Evolutionary conservation across 1,140 invertebrate genomes (phyloP), one percentile per base, ranked within the genome.

Genomic region (Procambarus virginalis): DNA sequence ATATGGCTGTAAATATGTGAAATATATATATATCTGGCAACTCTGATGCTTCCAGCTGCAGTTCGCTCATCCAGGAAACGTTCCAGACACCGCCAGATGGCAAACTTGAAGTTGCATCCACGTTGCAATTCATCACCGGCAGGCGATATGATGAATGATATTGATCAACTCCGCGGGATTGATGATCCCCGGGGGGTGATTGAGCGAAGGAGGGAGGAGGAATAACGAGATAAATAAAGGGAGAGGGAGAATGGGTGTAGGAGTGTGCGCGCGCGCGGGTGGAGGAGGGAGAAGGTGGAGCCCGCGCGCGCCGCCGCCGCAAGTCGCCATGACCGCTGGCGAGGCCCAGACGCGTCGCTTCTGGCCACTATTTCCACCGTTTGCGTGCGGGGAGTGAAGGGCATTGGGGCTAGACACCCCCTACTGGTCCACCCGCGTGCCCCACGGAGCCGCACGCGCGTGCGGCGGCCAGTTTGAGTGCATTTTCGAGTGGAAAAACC

Each of bases 311-410:
- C 88, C 81, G 20, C 17, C 73, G 48, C 88, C 75, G 34, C 78
- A 49, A 84, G 88, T 89, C 88, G 88, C 88, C 88, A 89, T 89
- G 81, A 77, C 88, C 84, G 81, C 77, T 84, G 73, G 81, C 64
- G 55, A 70, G 55, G 80, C 88, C 75, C 17, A 51, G 55, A 78
- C 55, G 48, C 64, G 88, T 84, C 48, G 48, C 34, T 76, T 70
- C 81, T 84, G 70, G 70, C 55, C 51, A 83, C 80, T 89, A 81
- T 89, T 83, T 84, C 88, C 12, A 20, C 46, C 75, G 73, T 89
- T 77, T 83, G 73, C 81, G 88, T 49, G 88, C 81, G 76, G 82
- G 34, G 79, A 83, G 88, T 89, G 88, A 89, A 89, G 81, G 73
- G 81, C 73, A 60, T 78, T 51, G 82, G 55, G 22, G 76, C 84